Conservation (phyloP, 2,888 invertebrate species). For the Drosophila fungiperda region DNA sequence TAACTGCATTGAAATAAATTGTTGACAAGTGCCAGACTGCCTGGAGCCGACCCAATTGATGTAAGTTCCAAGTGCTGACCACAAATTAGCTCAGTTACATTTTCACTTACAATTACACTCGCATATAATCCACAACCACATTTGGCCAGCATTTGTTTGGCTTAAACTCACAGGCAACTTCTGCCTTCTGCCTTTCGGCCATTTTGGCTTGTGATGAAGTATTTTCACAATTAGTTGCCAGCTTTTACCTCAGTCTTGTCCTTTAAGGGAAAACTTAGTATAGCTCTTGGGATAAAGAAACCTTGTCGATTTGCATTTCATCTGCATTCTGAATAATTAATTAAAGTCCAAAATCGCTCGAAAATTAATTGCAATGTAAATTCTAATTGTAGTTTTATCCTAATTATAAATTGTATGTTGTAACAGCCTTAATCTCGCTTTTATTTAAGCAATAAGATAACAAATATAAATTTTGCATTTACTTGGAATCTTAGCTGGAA, state of each 20-base stretch:
- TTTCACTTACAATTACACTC: constrained; percentile 12
- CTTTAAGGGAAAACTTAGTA: background rate
- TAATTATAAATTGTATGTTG: background rate
- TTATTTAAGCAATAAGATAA: background rate
- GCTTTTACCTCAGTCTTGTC: background rate
- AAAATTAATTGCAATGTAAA: background rate
- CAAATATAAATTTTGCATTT: background rate
- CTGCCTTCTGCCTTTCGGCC: background rate
- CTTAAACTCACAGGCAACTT: background rate
- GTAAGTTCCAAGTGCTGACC: constrained; percentile 1
- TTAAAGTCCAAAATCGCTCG: background rate
- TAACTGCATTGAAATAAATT: constrained; percentile 40
- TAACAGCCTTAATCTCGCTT: background rate
- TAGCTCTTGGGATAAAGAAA: background rate
- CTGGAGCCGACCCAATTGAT: background rate
- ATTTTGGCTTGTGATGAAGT: background rate
- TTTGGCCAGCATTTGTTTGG: constrained; percentile 8
- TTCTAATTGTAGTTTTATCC: background rate
- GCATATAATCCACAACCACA: background rate
- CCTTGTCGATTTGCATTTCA: background rate
- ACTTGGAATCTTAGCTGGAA: background rate
- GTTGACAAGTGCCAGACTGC: constrained; percentile 2
- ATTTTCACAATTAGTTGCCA: background rate
- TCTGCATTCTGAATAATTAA: background rate
- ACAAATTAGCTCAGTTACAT: constrained; percentile 6